These are phyloP conservation scores for Sympetrum striolatum DNA, from an alignment of 2,888 invertebrate genomes.

Conservation along the genomic window DNA sequence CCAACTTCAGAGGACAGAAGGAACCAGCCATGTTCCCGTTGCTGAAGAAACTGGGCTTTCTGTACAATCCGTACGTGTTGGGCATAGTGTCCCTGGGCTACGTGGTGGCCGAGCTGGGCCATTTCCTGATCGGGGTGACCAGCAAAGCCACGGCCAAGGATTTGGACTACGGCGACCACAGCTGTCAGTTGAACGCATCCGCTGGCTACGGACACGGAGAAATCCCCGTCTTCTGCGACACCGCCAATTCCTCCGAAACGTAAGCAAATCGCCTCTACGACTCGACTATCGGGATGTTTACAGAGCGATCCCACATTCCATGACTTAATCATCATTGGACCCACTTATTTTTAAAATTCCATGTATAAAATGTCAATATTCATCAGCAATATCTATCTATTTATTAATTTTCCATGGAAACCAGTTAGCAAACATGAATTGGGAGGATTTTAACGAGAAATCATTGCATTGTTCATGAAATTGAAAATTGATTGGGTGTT, in stretches of 20 bases:
- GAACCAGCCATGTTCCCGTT: slow-evolving; percentile 57
- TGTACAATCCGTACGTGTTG: slow-evolving; percentile 81
- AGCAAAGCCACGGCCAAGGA: slow-evolving; percentile 86
- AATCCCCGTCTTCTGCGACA: slow-evolving; percentile 65
- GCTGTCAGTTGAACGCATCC: slow-evolving; percentile 77
- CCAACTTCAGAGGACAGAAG: not conserved
- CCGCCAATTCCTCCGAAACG: slow-evolving; percentile 64
- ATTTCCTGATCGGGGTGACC: slow-evolving; percentile 86
- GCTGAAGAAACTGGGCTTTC: slow-evolving; percentile 68
- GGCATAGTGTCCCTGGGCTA: slow-evolving; percentile 82
- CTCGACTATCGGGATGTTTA: no score
- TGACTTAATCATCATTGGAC: no score
- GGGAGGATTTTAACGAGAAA: no score
- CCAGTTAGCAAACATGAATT: no score
- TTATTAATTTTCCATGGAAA: no score
- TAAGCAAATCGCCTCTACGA: no score
- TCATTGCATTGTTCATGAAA: no score
- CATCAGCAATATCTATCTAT: no score
- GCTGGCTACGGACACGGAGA: slow-evolving; percentile 63
- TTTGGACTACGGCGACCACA: slow-evolving; percentile 84
- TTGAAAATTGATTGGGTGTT: no score
- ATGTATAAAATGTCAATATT: no score
- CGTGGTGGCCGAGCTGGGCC: slow-evolving; percentile 85
- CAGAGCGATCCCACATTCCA: no score
- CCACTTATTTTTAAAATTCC: no score